Percentiles rank a stretch among this genome's conserved stretches.
phyloP scores from a whole-genome alignment of 2,888 invertebrate species.

The Meandrusa payeni region DNA sequence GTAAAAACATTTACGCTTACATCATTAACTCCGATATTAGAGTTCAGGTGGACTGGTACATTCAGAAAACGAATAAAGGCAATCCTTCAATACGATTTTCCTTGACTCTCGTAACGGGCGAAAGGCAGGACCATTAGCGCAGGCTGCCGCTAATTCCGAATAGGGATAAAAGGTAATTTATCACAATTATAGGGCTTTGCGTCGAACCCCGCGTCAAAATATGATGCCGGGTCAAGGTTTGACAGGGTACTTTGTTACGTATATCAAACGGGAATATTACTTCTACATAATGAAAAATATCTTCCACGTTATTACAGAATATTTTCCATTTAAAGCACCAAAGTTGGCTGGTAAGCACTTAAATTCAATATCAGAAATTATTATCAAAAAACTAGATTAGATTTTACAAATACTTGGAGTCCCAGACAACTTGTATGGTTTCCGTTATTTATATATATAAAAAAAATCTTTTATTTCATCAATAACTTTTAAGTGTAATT shows the following conservation, averaged over 20 bases:
- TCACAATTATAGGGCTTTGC: constrained; percentile 68
- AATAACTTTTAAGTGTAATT: no score
- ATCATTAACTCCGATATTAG: constrained; percentile 8
- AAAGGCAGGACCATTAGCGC: constrained; percentile 64
- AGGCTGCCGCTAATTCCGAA: constrained; percentile 60
- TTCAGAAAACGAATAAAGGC: constrained; percentile 22
- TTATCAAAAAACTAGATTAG: no score
- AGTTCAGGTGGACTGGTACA: constrained; percentile 14
- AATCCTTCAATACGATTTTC: constrained; percentile 36
- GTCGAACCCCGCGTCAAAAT: constrained; percentile 34
- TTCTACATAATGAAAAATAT: background rate
- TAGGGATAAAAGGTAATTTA: constrained; percentile 64
- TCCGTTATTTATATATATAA: no score
- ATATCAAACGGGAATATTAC: constrained; percentile 9
- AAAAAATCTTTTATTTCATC: no score
- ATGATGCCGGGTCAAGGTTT: constrained; percentile 31
- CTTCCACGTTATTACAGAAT: no score
- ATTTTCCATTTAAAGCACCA: no score
- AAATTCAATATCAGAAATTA: no score
- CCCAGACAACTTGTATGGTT: no score
- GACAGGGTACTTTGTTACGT: constrained; percentile 22
- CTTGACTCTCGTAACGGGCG: constrained; percentile 39
- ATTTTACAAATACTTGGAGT: no score
- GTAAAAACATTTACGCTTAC: constrained; percentile 12
- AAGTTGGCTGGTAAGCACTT: no score